A percentile compares a stretch with the other conserved stretches of the same genome.
phyloP scores from a whole-genome alignment of 2,113 vertebrate genomes.

The Prochilodus magdalenae region DNA sequence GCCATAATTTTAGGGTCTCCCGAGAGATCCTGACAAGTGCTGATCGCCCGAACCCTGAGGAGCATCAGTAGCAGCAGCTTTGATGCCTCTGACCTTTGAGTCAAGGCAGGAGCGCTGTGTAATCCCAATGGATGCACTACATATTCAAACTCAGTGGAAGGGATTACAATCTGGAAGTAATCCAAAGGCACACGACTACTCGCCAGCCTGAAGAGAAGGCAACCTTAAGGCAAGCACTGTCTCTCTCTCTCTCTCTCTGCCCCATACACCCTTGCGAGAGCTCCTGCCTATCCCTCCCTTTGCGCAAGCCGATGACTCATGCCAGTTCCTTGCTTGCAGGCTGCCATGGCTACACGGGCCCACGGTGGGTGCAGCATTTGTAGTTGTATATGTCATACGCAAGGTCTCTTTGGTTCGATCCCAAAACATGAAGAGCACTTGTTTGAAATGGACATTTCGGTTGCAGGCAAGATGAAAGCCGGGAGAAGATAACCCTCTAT shows the following conservation, averaged over 20 bases:
- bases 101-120: background rate
- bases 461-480: background rate
- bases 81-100: background rate
- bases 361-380: background rate
- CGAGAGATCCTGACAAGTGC: background rate
- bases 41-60: background rate
- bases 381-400: background rate
- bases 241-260: background rate
- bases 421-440: background rate
- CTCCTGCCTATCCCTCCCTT: background rate
- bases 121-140: conserved; percentile 2
- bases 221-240: background rate
- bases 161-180: conserved; percentile 14
- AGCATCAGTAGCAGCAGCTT: background rate
- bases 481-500: background rate
- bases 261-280: background rate
- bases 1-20: background rate
- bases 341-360: too few relatives aligned
- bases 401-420: background rate
- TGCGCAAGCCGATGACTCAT: conserved; percentile 4
- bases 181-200: background rate
- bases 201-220: background rate
- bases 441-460: background rate
- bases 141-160: conserved; percentile 10
- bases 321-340: background rate